Conservation (phyloP, 2,113 vertebrate genomes). For the Ranitomeya variabilis region DNA sequence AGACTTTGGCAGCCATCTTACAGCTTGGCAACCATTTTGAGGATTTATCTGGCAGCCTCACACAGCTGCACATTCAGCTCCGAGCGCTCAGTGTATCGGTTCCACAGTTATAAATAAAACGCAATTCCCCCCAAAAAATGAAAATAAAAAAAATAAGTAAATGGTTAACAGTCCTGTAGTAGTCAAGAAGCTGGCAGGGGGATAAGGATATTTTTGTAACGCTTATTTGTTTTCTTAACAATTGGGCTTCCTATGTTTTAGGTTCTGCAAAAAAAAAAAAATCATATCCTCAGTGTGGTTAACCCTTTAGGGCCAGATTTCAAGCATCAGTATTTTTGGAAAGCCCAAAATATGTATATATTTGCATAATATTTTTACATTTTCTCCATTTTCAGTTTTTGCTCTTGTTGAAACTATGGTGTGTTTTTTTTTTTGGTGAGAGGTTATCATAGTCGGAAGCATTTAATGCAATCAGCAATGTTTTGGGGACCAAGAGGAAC, state of each 20-base stretch:
- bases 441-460: neutral
- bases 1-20: slow-evolving; percentile 96
- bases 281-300: neutral
- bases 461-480: neutral
- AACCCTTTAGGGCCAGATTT: neutral
- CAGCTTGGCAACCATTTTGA: slow-evolving; percentile 99
- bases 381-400: neutral
- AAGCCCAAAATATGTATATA: neutral
- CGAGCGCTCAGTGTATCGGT: slow-evolving; percentile 70
- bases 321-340: neutral
- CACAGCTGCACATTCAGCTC: slow-evolving; percentile 75
- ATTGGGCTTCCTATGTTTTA: neutral
- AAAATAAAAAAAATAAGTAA: neutral
- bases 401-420: neutral
- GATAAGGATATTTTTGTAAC: neutral
- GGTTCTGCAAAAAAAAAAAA: neutral
- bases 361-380: neutral
- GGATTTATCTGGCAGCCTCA: slow-evolving; percentile 82
- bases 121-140: slow-evolving; percentile 70
- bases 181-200: neutral
- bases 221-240: slow-evolving; percentile 9
- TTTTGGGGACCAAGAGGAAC: neutral
- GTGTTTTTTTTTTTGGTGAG: neutral
- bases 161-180: slow-evolving; percentile 57
- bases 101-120: slow-evolving; percentile 71